These are phyloP conservation scores for Calidris pugnax DNA, from an alignment of 2,113 vertebrate species.

Conservation along the genomic window DNA sequence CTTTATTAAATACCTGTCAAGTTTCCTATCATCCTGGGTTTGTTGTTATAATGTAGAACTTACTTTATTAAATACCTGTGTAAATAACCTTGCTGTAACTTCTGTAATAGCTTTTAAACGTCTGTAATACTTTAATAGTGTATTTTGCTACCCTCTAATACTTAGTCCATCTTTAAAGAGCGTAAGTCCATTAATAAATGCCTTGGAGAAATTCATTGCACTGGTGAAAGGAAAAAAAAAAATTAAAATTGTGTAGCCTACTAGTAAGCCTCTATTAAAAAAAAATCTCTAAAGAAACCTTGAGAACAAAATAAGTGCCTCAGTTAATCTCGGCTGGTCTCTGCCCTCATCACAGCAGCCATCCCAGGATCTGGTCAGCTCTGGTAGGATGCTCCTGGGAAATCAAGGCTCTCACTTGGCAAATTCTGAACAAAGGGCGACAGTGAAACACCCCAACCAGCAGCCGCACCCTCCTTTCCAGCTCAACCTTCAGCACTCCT, in stretches of 20 bases:
- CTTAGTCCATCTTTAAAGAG: neutral
- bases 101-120: neutral
- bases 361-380: neutral
- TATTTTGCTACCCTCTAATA: neutral
- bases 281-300: neutral
- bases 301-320: neutral
- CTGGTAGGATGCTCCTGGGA: neutral
- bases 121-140: neutral
- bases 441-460: neutral
- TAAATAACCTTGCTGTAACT: neutral
- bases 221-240: neutral
- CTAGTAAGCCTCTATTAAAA: neutral
- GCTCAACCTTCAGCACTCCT: neutral
- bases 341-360: neutral
- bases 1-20: neutral
- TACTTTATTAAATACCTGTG: neutral
- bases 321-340: neutral
- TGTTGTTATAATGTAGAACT: neutral
- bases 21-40: neutral
- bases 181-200: neutral
- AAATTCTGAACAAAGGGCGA: neutral
- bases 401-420: neutral
- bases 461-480: neutral
- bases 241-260: neutral
- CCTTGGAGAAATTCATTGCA: neutral